Base-by-base conservation (phyloP, 1,140 invertebrate genomes). In the Apis laboriosa region DNA sequence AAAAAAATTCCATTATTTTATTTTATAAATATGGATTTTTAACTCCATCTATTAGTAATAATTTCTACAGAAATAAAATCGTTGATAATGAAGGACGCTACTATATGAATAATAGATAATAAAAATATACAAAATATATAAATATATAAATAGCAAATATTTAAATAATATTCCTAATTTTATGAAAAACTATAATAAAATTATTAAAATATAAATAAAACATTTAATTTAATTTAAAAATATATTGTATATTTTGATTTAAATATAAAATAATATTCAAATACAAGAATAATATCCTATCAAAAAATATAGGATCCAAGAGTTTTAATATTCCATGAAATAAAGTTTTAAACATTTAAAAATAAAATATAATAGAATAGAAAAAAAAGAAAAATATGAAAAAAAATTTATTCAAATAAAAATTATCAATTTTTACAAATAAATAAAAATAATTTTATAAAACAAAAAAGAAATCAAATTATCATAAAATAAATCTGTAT, bases 71-170 rank as follows among this genome's bases (percentile, higher is more conserved):
- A n/a, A 87, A 76, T 11, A 7, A 43, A 49, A 49, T n/a, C 11
- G 76, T 72, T 67, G 86, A 58, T 86, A 87, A 61, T 13, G 34
- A 70, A 86, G 86, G n/a, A 11, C 68, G 53, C 81, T 86, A 58
- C 66, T 55, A 28, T 60, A 70, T 21, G 9, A 34, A 61, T n/a
- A 1, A 19, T 9, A 15, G 70, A 43, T 67, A 84, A 74, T 60
- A 2, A 70, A 53, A 60, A 28, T 34, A 58, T 8, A 21, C n/a
- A 1, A 21, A 63, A 58, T 49, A 9, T 8, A 34, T 11, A 21
- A 63, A 58, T 49, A 9, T 8, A 34, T 11, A 43, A 43, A 43
- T 43, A 43, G 28, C 19, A 2, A 85, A 58, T 2, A 53, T 70
- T 77, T 8, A 49, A 66, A 75, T 28, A 24, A 21, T 56, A 68